phyloP scores from a whole-genome alignment of 2,113 vertebrate species.

The Oryzias melastigma region DNA sequence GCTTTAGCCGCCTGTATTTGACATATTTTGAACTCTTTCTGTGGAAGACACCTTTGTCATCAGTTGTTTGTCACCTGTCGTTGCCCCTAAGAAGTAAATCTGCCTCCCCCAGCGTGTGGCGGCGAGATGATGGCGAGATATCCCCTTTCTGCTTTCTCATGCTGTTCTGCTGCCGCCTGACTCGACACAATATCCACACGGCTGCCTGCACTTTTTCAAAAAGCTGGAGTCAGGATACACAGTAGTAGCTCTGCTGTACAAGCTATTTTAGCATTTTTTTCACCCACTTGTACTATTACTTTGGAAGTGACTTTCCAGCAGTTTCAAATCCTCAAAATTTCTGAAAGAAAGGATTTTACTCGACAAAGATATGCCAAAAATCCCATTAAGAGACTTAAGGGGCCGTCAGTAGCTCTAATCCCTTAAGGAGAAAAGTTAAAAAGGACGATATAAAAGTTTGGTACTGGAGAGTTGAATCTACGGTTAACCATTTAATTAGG shows the following conservation, averaged over 20 bases:
- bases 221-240: slow-evolving; percentile 34
- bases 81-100: slow-evolving; percentile 29
- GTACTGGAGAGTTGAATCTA: too few relatives aligned
- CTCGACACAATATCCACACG: slow-evolving; percentile 52
- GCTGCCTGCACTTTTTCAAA: slow-evolving; percentile 44
- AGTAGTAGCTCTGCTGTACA: slow-evolving; percentile 7
- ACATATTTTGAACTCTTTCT: slow-evolving; percentile 5
- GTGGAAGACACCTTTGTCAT: slow-evolving; percentile 27
- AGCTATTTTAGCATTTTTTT: slow-evolving; percentile 6
- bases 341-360: not conserved
- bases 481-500: too few relatives aligned
- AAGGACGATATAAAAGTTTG: not conserved
- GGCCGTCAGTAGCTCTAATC: too few relatives aligned
- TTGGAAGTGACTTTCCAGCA: slow-evolving; percentile 10
- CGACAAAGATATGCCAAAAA: not conserved
- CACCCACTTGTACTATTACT: slow-evolving; percentile 7
- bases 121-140: slow-evolving; percentile 38
- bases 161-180: slow-evolving; percentile 54
- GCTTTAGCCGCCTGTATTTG: not conserved
- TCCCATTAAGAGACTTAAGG: not conserved
- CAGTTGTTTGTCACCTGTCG: slow-evolving; percentile 41
- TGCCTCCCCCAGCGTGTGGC: slow-evolving; percentile 36
- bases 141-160: slow-evolving; percentile 33
- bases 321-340: not conserved
- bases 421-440: not conserved